Percentiles rank a stretch among this genome's conserved stretches.
Conservation (phyloP, 2,797 vertebrate species). For the Cichlasoma orientale region DNA sequence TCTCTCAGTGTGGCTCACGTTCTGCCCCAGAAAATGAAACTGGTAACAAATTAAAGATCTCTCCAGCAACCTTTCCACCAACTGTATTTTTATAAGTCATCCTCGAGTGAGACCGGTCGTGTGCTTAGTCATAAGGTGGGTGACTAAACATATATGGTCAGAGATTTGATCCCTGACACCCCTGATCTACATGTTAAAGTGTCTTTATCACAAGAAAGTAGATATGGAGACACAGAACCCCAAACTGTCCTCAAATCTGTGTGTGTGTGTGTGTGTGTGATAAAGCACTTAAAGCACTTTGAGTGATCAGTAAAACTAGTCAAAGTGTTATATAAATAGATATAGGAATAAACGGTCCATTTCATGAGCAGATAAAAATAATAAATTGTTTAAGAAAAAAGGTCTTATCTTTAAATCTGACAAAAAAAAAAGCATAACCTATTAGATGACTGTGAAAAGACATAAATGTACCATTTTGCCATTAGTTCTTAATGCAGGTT, state of each 20-base stretch:
- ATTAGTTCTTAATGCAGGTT: background rate
- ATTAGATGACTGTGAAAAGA: background rate
- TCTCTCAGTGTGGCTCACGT: constrained; percentile 18
- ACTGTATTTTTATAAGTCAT: background rate
- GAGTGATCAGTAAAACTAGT: background rate
- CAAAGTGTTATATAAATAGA: background rate
- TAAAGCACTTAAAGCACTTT: background rate
- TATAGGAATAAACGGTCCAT: background rate
- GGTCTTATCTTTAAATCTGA: background rate
- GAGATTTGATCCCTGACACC: background rate
- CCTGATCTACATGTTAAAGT: background rate
- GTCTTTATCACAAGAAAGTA: background rate
- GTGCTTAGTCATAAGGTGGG: background rate
- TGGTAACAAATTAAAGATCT: background rate
- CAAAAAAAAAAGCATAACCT: background rate
- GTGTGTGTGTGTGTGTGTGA: background rate
- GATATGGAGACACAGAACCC: background rate
- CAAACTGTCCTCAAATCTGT: background rate
- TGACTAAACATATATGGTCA: background rate
- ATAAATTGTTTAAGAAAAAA: background rate
- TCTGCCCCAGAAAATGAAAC: constrained; percentile 15
- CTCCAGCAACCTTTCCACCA: background rate
- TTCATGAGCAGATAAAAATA: background rate
- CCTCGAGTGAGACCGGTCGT: background rate
- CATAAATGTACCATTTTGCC: background rate